These are phyloP conservation scores for Onthophagus taurus DNA, from an alignment of 1,140 invertebrate species.

Conservation along the genomic window DNA sequence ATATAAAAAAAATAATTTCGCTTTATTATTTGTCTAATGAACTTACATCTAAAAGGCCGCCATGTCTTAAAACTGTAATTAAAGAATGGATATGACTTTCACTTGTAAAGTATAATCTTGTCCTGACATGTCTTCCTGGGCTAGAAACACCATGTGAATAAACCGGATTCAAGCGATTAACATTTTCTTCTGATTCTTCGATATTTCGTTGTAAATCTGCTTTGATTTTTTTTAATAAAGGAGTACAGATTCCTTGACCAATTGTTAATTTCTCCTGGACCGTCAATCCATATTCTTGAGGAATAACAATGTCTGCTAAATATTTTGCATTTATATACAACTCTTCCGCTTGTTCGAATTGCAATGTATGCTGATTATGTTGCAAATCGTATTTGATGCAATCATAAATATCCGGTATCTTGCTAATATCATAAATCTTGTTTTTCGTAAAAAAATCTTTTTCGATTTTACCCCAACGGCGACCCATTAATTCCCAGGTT, in stretches of 20 bases:
- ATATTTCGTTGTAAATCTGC: constrained; percentile 92
- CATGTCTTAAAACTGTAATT: constrained; percentile 89
- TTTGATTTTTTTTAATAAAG: constrained; percentile 90
- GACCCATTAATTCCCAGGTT: constrained; percentile 96
- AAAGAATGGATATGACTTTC: constrained; percentile 99
- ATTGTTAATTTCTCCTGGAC: constrained; percentile 94
- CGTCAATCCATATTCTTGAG: constrained; percentile 97
- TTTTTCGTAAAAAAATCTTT: constrained; percentile 95
- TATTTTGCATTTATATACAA: constrained; percentile 93
- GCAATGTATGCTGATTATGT: constrained; percentile 92
- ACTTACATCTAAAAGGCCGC: constrained; percentile 80
- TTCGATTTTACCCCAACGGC: constrained; percentile 97
- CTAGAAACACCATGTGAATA: constrained; percentile 98
- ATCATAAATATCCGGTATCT: constrained; percentile 99
- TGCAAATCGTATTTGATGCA: constrained; percentile 99
- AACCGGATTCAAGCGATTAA: constrained; percentile 91
- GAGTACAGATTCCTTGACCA: constrained; percentile 94
- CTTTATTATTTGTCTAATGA: constrained; percentile 1
- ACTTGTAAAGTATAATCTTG: constrained; percentile 96
- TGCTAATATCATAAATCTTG: constrained; percentile 93
- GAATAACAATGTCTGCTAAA: constrained; percentile 95
- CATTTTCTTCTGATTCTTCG: constrained; percentile 80
- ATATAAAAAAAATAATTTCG: too few relatives aligned
- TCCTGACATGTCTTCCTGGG: constrained; percentile 93
- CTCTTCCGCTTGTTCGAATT: constrained; percentile 91